Conservation (phyloP, 1,140 invertebrate genomes). For the Elysia chlorotica region DNA sequence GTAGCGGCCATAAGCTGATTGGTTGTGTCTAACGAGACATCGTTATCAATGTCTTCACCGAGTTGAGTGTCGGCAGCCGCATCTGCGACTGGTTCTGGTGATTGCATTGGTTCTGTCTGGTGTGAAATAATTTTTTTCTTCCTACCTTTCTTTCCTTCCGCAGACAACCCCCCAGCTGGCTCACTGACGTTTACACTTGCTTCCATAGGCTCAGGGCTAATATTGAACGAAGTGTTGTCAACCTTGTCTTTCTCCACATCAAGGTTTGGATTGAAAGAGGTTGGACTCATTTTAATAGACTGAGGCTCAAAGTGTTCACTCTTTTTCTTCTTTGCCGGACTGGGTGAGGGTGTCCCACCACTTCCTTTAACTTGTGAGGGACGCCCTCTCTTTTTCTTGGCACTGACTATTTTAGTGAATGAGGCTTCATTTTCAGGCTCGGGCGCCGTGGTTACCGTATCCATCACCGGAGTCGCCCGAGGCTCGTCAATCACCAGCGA, state of each 20-base stretch:
- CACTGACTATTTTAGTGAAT: neutral
- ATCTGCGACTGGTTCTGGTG: too few species aligned
- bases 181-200: too few species aligned
- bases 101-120: too few species aligned
- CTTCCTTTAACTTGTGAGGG: neutral
- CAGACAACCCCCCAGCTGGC: too few species aligned
- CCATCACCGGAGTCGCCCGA: neutral
- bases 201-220: neutral
- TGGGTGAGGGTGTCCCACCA: neutral
- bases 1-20: too few species aligned
- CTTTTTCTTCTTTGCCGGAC: neutral
- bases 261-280: too few species aligned
- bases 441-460: neutral
- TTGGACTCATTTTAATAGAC: neutral
- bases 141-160: too few species aligned
- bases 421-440: neutral
- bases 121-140: too few species aligned
- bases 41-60: too few species aligned
- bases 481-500: neutral
- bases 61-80: too few species aligned
- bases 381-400: constrained; percentile 1
- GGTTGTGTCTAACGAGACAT: too few species aligned
- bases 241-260: neutral
- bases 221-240: neutral
- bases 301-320: neutral